Base-by-base conservation (phyloP, 2,797 vertebrate species). In the Lophius americanus region DNA sequence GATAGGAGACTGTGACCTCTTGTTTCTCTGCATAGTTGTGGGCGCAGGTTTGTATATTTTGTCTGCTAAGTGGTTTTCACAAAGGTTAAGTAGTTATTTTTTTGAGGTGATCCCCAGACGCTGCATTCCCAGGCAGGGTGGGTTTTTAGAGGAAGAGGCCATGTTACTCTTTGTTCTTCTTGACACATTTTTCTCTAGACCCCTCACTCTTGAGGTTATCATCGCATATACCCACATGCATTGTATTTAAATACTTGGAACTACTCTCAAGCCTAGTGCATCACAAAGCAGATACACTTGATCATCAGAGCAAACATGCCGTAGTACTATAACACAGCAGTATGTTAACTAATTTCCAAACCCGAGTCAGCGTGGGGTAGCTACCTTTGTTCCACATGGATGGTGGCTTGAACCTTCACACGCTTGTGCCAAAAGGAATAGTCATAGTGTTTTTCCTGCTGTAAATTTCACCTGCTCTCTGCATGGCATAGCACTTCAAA, bases 91-190 rank as follows among this genome's bases (percentile, higher is more conserved):
- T 72, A 56, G 49, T 70, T 75, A 1, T 76, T 78, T 58, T 55
- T 73, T 60, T 35, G n/a, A 85, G 63, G 73, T 76, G 76, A 89
- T 85, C 75, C 73, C 65, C 70, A 60, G 60, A 81, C 69, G 50
- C 7, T 6, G 23, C 48, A 70, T 81, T 79, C 81, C 64, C 66
- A 14, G 3, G 50, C 68, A 3, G 84, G 77, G 76, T 44, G 74
- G 85, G 82, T 81, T 73, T 83, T 74, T 9, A 60, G 46, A 88
- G 85, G 83, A 91, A 89, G 81, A 64, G 75, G 67, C 69, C 71
- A 0, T 79, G 85, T 81, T 85, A 50, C 78, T 73, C 76, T 88
- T 85, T 76, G 68, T 70, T 76, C 73, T 75, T 68, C 79, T 75
- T 70, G 76, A 70, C 53, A 60, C 64, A 63, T 14, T 75, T 78